A percentile compares a stretch with the other conserved stretches of the same genome.
These are phyloP conservation scores for Jaculus jaculus DNA, from an alignment of 2,113 vertebrate species.

Conservation along the genomic window DNA sequence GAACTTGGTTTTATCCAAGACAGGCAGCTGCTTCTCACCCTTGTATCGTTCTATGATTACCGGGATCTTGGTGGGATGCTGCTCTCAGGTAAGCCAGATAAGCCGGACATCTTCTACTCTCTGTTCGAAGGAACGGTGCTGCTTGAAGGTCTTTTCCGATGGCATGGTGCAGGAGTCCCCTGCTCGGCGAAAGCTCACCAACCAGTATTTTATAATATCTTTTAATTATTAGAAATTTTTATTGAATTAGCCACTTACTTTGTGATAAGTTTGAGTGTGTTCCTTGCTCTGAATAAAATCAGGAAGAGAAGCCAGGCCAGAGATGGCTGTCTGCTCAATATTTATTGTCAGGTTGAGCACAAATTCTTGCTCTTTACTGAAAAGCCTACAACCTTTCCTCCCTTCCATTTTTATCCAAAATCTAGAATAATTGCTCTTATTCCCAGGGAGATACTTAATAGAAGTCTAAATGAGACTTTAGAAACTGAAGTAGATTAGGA, in stretches of 20 bases:
- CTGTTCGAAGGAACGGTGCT: too few species aligned
- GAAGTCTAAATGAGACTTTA: slow-evolving; percentile 50
- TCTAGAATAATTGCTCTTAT: slow-evolving; percentile 65
- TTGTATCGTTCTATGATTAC: too few species aligned
- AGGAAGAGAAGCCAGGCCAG: slow-evolving; percentile 15
- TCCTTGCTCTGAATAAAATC: slow-evolving; percentile 58
- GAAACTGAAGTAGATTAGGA: neutral
- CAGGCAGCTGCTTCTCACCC: too few species aligned
- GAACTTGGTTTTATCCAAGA: too few species aligned
- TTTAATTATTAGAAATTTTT: slow-evolving; percentile 53
- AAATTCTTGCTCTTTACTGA: slow-evolving; percentile 66
- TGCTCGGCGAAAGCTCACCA: too few species aligned
- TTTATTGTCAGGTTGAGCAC: slow-evolving; percentile 69
- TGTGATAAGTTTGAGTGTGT: slow-evolving; percentile 52
- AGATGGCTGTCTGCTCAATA: slow-evolving; percentile 57
- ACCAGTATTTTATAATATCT: neutral
- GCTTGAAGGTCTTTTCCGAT: too few species aligned
- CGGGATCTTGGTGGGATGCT: too few species aligned
- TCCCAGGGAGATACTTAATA: neutral
- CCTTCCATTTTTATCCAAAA: slow-evolving; percentile 64
- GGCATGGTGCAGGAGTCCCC: too few species aligned
- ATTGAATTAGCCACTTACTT: slow-evolving; percentile 40
- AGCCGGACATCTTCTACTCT: too few species aligned
- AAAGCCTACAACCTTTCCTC: slow-evolving; percentile 59
- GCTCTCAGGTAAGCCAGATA: too few species aligned